Conservation (phyloP, 2,888 invertebrate genomes). For the Pyrgus malvae region DNA sequence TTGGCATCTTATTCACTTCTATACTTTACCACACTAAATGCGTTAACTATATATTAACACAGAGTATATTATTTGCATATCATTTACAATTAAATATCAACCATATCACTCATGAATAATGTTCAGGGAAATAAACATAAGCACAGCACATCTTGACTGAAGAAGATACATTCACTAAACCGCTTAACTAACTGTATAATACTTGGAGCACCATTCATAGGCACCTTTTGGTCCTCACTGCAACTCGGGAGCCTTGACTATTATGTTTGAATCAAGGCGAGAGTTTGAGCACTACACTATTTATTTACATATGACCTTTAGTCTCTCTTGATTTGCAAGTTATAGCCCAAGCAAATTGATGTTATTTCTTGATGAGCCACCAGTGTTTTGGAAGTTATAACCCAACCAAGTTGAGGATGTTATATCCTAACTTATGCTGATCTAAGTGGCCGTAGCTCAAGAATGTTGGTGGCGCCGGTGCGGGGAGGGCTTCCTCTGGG, state of each 20-base stretch:
- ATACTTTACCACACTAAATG: slow-evolving; percentile 55
- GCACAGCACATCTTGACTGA: slow-evolving; percentile 69
- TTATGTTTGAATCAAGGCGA: not conserved
- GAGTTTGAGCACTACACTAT: slow-evolving; percentile 3
- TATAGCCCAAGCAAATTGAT: not conserved
- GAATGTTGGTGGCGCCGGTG: slow-evolving; percentile 61
- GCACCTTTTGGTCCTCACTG: slow-evolving; percentile 36
- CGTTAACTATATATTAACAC: slow-evolving; percentile 50
- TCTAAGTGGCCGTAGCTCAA: slow-evolving; percentile 47
- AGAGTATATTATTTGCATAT: slow-evolving; percentile 43
- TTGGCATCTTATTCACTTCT: slow-evolving; percentile 76
- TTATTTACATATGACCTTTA: not conserved
- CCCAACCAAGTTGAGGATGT: not conserved
- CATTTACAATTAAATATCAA: slow-evolving; percentile 41
- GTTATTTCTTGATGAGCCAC: too few relatives aligned
- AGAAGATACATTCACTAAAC: slow-evolving; percentile 27
- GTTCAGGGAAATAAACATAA: slow-evolving; percentile 47
- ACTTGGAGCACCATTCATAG: slow-evolving; percentile 48
- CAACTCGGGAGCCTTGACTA: slow-evolving; percentile 7
- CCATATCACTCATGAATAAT: slow-evolving; percentile 54
- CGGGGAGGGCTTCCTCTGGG: slow-evolving; percentile 70
- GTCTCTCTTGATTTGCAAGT: not conserved
- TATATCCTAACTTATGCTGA: not conserved
- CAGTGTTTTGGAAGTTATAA: not conserved
- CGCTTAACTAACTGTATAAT: slow-evolving; percentile 32